These are phyloP conservation scores for Hypotaenidia okinawae DNA, from an alignment of 2,797 vertebrate genomes.

Conservation along the genomic window DNA sequence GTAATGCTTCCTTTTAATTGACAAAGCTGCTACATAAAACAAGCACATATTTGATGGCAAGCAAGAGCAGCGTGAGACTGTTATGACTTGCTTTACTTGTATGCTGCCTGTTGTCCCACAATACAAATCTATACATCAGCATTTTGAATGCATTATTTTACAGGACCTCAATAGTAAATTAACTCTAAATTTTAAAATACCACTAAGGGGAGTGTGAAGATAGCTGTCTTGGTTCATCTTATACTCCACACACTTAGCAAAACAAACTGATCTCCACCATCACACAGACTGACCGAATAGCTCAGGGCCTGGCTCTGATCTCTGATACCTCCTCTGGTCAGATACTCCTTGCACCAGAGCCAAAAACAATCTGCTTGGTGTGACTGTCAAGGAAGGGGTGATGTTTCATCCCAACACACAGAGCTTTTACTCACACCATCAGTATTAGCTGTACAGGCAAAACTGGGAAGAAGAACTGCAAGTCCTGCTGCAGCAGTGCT, in stretches of 20 bases:
- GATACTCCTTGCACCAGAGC: neutral
- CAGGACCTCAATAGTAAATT: neutral
- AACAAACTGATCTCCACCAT: neutral
- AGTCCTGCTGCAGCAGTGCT: neutral
- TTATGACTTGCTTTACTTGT: neutral
- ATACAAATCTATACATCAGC: neutral
- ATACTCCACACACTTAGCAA: neutral
- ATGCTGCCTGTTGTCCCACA: neutral
- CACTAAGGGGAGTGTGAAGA: neutral
- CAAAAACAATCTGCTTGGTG: neutral
- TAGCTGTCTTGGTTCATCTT: neutral
- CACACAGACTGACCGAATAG: accelerated
- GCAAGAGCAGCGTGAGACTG: neutral
- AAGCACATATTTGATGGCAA: neutral
- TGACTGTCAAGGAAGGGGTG: neutral
- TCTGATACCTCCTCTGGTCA: neutral
- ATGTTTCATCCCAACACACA: neutral
- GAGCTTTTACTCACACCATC: neutral
- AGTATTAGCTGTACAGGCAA: neutral
- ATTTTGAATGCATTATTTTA: neutral
- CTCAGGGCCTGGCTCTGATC: neutral
- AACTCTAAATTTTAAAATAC: neutral
- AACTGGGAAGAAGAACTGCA: too few species aligned
- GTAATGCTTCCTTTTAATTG: neutral
- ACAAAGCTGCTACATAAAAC: neutral